Percentiles rank a stretch among this genome's conserved stretches.
Evolutionary conservation across 2,888 invertebrate species (phyloP).

Genomic region (Mesodorylaimus sp.): DNA sequence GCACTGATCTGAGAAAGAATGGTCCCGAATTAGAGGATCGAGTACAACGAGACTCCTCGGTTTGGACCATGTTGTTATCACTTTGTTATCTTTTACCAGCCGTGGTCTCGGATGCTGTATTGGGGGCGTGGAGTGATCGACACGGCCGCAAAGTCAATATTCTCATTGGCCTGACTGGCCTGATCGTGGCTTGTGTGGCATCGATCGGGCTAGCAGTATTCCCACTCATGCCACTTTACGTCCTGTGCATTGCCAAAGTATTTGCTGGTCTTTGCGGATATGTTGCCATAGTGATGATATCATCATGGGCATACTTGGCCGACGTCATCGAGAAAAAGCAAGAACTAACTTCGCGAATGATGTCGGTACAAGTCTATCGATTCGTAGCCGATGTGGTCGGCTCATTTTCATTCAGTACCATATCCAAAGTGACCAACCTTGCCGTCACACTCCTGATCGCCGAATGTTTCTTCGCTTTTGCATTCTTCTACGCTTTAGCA

Average conservation of each 20-base stretch:
- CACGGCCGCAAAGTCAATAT: conserved; percentile 2
- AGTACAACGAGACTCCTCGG: neutral
- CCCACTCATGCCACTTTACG: neutral
- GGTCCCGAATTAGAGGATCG: neutral
- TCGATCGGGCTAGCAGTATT: too few relatives aligned
- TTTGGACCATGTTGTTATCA: neutral
- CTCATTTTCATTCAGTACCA: too few relatives aligned
- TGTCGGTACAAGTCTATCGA: too few relatives aligned
- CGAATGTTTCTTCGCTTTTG: too few relatives aligned
- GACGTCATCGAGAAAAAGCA: neutral
- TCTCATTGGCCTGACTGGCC: neutral
- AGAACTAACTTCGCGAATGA: neutral
- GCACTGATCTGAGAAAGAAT: neutral
- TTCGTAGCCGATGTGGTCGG: too few relatives aligned
- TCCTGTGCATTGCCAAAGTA: neutral
- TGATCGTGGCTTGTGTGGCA: neutral
- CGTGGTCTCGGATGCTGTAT: neutral
- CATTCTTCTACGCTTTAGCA: too few relatives aligned
- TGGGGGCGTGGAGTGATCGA: neutral
- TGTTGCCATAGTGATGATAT: conserved; percentile 2
- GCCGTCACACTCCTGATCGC: too few relatives aligned
- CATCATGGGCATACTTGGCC: neutral
- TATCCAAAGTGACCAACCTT: too few relatives aligned
- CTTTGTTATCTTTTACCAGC: neutral
- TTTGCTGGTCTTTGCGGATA: neutral